Evolutionary conservation across 2,797 vertebrate genomes (phyloP), one percentile per base, ranked within the genome.

Genomic region (Protosalanx chinensis): DNA sequence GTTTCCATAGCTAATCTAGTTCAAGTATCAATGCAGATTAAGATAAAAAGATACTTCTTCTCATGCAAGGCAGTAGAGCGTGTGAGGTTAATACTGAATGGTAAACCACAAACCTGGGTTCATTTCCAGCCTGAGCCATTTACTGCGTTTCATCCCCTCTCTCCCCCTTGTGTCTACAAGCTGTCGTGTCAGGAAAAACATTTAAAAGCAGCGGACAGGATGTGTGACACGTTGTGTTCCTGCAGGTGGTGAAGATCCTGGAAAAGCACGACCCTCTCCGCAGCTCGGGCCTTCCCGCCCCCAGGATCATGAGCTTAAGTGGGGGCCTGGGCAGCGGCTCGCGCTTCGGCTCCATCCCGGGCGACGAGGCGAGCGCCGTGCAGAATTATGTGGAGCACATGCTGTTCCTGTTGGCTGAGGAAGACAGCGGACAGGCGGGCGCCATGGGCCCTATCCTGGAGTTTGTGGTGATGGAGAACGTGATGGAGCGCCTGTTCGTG

Each of bases 321-420:
- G 2, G 72, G 0, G 56, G 76, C 58, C 27, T 58, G 15, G 80
- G 79, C 0, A 61, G 78, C 2, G 30, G 83, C 57, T 49, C 82
- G 16, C 91, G 91, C 60, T 91, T 91, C 0, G 87, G 88, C 12
- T 67, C 91, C 15, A 80, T 99, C 77, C 94, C 96, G 5, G 86
- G 92, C 1, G 98, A 99, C 23, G 98, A 99, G 87, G 96, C 96
- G 46, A 98, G 90, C 10, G 95, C 96, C 0, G 97, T 99, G 73
- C 97, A 98, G 90, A 99, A 99, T 88, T 99, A 99, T 0, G 97
- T 99, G 76, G 97, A 98, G 70, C 96, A 99, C 84, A 99, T 99
- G 97, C 92, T 99, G 5, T 94, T 98, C 76, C 88, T 98, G 79
- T 81, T 99, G 63, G 98, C 98, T 74, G 96, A 98, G 79, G 97